Conservation (phyloP, 2,113 vertebrate genomes). For the Hippocampus mohnikei region DNA sequence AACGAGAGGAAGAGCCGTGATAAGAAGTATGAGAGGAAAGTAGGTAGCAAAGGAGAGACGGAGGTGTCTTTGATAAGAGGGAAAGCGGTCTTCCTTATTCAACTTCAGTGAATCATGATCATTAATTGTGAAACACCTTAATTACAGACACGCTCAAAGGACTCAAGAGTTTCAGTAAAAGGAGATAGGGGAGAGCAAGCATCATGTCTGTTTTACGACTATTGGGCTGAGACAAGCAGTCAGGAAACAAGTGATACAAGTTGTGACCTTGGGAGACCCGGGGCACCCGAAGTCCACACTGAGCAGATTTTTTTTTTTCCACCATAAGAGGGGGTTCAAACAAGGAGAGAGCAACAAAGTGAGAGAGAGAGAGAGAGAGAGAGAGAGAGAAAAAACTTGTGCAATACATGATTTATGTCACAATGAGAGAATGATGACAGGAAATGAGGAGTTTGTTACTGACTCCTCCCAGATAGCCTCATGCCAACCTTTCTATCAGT, state of each 20-base stretch:
- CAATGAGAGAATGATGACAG: too few relatives aligned
- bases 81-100: conserved; percentile 15
- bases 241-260: background rate
- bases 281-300: too few relatives aligned
- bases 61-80: conserved; percentile 12
- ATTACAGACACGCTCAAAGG: conserved; percentile 22
- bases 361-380: too few relatives aligned
- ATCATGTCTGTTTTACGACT: background rate
- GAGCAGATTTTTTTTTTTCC: too few relatives aligned
- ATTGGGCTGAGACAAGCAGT: background rate
- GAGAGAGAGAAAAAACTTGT: too few relatives aligned
- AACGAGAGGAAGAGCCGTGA: conserved; percentile 13
- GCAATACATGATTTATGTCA: too few relatives aligned
- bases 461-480: too few relatives aligned
- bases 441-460: too few relatives aligned
- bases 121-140: conserved; percentile 31
- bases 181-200: conserved; percentile 8
- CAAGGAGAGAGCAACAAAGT: too few relatives aligned
- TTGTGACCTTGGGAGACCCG: background rate
- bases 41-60: conserved; percentile 21
- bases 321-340: too few relatives aligned
- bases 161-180: conserved; percentile 8
- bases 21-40: conserved; percentile 5
- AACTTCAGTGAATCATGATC: conserved; percentile 33
- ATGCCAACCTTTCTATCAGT: too few relatives aligned